Evolutionary conservation across 2,797 vertebrate genomes (phyloP), one percentile per base, ranked within the genome.

Genomic region (Hoplostethus atlanticus): DNA sequence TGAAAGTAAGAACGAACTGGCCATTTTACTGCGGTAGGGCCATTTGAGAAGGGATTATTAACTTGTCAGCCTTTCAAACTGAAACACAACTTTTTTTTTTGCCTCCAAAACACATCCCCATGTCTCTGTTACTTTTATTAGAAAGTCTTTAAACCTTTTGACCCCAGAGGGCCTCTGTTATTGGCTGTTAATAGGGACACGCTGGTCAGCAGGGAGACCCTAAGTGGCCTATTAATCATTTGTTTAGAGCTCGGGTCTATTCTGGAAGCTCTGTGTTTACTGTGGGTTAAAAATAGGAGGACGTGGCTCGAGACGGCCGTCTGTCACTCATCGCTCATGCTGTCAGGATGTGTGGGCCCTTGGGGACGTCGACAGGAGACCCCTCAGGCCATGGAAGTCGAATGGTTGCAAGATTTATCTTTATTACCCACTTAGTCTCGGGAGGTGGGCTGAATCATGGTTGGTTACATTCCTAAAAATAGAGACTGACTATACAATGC

Each of bases 281-380:
- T 91, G 94, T 93, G 94, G 89, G 93, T 93, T 97, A 97, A 97
- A 98, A 97, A 97, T 98, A 98, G 96, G 70, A 86, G 90, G 85
- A 84, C 92, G 80, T 48, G 3, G 78, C 70, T 51, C 67, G 79
- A 91, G 94, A 91, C 91, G 89, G 91, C 83, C 91, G 88, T 88
- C 92, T 83, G 79, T 89, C 84, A 72, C 81, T 92, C 90, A 86
- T 90, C 74, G 36, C 79, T 93, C 87, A 90, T 79, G 79, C 81
- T 91, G 91, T 93, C 91, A 86, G 80, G 88, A 91, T 86, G n/a
- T 85, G 86, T 89, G 86, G 88, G 83, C 84, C 91, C 84, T 78
- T 78, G 17, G 85, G 85, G 92, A 92, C 56, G 25, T 11, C 72
- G 76, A 73, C 84, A 75, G 71, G 84, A 89, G 85, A 86, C 83